phyloP scores from a whole-genome alignment of 2,113 vertebrate genomes.

The Balaenoptera acutorostrata region DNA sequence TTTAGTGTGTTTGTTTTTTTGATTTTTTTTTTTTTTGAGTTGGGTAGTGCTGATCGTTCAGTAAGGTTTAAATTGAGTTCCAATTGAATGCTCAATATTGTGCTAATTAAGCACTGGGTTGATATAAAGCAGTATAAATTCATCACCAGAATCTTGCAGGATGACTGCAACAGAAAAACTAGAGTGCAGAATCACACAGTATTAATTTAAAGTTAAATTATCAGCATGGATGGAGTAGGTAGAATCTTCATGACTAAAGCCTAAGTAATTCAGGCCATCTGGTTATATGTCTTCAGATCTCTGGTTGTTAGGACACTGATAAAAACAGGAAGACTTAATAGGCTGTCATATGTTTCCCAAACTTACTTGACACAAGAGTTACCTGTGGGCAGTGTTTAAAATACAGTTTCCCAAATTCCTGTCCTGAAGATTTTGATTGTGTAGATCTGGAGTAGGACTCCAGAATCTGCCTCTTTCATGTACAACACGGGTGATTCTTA shows the following conservation, averaged over 20 bases:
- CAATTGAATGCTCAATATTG: background rate
- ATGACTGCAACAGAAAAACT: background rate
- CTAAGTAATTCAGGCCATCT: constrained; percentile 1
- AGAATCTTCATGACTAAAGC: background rate
- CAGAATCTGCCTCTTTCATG: background rate
- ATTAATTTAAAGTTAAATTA: constrained; percentile 14
- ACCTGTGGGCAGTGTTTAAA: background rate
- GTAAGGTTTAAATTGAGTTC: constrained; percentile 13
- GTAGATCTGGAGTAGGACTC: background rate
- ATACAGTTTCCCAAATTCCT: background rate
- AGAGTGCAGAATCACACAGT: background rate
- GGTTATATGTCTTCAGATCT: background rate
- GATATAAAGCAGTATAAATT: background rate
- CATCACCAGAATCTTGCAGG: background rate
- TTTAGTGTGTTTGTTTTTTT: background rate
- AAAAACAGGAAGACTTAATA: background rate
- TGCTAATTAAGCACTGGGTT: background rate
- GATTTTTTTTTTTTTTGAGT: background rate
- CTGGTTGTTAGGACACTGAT: background rate
- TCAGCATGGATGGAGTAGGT: background rate
- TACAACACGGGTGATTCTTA: background rate
- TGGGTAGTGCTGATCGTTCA: background rate
- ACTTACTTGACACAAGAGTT: background rate
- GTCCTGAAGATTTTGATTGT: background rate
- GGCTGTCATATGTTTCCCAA: background rate